phyloP scores from a whole-genome alignment of 64 coral and sea anemone genomes.

The Stichodactyla helianthus region DNA sequence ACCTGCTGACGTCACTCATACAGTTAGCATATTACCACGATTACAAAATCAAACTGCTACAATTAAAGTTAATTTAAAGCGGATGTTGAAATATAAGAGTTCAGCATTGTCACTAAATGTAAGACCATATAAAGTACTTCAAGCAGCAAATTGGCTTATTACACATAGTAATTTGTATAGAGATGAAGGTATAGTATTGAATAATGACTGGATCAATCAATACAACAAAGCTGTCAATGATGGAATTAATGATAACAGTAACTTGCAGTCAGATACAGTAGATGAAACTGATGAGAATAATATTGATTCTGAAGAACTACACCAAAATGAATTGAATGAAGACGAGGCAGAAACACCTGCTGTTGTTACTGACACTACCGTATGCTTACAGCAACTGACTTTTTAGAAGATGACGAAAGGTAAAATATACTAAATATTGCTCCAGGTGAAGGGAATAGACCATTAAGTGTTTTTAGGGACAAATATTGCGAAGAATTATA shows the following conservation, averaged over 20 bases:
- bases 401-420: slow-evolving; percentile 53
- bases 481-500: slow-evolving; percentile 62
- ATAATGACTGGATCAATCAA: slow-evolving; percentile 19
- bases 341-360: background rate
- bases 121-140: slow-evolving; percentile 9
- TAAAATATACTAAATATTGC: slow-evolving; percentile 69
- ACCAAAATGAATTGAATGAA: background rate
- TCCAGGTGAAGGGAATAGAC: slow-evolving; percentile 66
- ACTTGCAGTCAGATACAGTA: background rate
- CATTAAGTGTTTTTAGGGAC: slow-evolving; percentile 58
- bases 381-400: slow-evolving; percentile 35
- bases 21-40: slow-evolving; percentile 23
- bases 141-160: slow-evolving; percentile 16
- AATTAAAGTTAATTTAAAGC: slow-evolving; percentile 29
- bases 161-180: slow-evolving; percentile 7
- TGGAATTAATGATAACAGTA: background rate
- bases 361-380: slow-evolving; percentile 73
- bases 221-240: background rate
- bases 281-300: slow-evolving; percentile 10
- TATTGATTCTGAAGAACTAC: background rate
- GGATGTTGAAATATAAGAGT: slow-evolving; percentile 27
- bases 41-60: slow-evolving; percentile 16
- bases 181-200: slow-evolving; percentile 29
- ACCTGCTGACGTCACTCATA: slow-evolving; percentile 10
- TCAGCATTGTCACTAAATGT: slow-evolving; percentile 15